Conservation (phyloP, 2,113 vertebrate species). For the Chionomys nivalis region DNA sequence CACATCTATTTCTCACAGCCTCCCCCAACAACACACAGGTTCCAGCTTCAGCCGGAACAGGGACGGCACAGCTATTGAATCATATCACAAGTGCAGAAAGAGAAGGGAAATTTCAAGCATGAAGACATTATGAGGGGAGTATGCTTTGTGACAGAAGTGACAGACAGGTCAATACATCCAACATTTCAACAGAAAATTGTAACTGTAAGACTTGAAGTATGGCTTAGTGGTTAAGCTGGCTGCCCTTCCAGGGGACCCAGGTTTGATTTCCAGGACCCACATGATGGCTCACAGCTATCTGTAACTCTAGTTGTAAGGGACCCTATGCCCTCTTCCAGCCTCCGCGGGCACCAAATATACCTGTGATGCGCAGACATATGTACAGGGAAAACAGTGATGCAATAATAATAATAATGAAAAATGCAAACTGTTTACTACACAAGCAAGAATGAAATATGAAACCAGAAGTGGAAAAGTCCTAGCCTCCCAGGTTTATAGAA, state of each 20-base stretch:
- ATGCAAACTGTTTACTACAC: neutral
- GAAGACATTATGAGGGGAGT: neutral
- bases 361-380: neutral
- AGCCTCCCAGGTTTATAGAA: neutral
- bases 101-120: conserved; percentile 27
- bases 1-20: conserved; percentile 37
- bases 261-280: neutral
- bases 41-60: neutral
- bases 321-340: neutral
- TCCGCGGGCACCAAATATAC: neutral
- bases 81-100: neutral
- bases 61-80: neutral
- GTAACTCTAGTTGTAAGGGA: neutral
- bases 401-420: neutral
- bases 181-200: neutral
- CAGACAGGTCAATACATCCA: neutral
- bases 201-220: neutral
- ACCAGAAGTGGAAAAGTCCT: neutral
- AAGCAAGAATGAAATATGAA: neutral
- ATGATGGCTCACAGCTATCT: neutral
- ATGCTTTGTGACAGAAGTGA: neutral
- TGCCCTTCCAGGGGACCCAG: neutral
- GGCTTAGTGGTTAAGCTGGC: neutral
- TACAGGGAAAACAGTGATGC: neutral
- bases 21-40: neutral